Percentiles rank a stretch among this genome's conserved stretches.
These are phyloP conservation scores for Perdita meconis DNA, from an alignment of 2,888 invertebrate species.

Conservation along the genomic window DNA sequence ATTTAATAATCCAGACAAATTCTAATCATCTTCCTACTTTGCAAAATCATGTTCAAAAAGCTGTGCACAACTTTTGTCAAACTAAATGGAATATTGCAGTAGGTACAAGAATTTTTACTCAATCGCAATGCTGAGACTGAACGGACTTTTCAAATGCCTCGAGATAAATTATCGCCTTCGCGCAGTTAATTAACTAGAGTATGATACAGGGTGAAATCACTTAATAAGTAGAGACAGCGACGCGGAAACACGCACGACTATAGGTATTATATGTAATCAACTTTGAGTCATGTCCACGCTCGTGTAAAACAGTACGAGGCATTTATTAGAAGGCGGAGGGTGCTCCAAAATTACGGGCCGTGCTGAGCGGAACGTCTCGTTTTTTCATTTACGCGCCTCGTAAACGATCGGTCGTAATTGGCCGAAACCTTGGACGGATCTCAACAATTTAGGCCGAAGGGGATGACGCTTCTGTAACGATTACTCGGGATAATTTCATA, in stretches of 20 bases:
- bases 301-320: conserved; percentile 66
- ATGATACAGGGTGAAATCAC: conserved; percentile 10
- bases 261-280: conserved; percentile 53
- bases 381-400: conserved; percentile 74
- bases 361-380: conserved; percentile 60
- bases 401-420: conserved; percentile 74
- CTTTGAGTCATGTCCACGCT: conserved; percentile 71
- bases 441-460: conserved; percentile 69
- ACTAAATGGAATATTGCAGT: too few relatives aligned
- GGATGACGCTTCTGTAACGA: conserved; percentile 67
- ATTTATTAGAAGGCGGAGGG: conserved; percentile 74
- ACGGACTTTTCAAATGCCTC: too few relatives aligned
- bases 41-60: too few relatives aligned
- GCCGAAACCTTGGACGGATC: conserved; percentile 71
- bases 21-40: too few relatives aligned
- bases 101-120: too few relatives aligned
- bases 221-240: conserved; percentile 42
- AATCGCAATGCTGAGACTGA: too few relatives aligned
- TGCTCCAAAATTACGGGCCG: conserved; percentile 71
- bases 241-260: conserved; percentile 34
- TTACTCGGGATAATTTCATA: conserved; percentile 68
- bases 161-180: conserved; percentile 16
- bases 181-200: not conserved
- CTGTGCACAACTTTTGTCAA: too few relatives aligned
- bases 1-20: too few relatives aligned